Evolutionary conservation across 2,888 invertebrate species (phyloP).

Genomic region (Perdita meconis): DNA sequence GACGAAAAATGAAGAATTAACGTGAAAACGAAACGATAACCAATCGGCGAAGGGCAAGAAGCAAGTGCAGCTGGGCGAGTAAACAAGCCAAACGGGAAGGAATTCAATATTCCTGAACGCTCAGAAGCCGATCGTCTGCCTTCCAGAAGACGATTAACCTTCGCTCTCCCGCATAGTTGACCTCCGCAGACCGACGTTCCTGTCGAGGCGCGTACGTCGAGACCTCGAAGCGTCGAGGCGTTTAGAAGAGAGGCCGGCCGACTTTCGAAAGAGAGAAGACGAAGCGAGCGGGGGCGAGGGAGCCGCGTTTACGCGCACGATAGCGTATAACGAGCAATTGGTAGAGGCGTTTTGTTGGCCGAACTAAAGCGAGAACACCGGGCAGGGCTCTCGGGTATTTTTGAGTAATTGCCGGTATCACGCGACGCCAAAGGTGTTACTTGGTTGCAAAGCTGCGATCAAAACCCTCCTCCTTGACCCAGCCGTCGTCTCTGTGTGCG

Average conservation of each 20-base stretch:
- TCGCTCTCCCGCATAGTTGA: slow-evolving; percentile 38
- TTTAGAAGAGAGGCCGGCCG: slow-evolving; percentile 74
- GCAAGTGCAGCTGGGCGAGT: too few species aligned
- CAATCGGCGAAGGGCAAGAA: background rate
- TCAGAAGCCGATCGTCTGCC: background rate
- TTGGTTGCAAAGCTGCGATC: slow-evolving; percentile 64
- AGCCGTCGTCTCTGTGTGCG: slow-evolving; percentile 23
- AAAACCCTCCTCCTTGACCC: slow-evolving; percentile 48
- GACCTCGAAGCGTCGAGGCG: slow-evolving; percentile 49
- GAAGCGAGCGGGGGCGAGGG: slow-evolving; percentile 60
- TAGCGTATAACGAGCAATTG: slow-evolving; percentile 76
- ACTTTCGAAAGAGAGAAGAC: slow-evolving; percentile 45
- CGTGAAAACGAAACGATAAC: too few species aligned
- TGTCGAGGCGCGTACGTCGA: slow-evolving; percentile 17
- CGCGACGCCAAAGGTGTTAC: slow-evolving; percentile 82
- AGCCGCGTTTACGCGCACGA: slow-evolving; percentile 80
- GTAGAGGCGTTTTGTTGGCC: slow-evolving; percentile 75
- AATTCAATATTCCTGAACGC: slow-evolving; percentile 2
- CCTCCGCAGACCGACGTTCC: slow-evolving; percentile 36
- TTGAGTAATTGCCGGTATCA: slow-evolving; percentile 83
- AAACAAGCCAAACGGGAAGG: too few species aligned
- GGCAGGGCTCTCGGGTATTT: slow-evolving; percentile 74
- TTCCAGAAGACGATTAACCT: slow-evolving; percentile 53
- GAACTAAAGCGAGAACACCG: slow-evolving; percentile 78
- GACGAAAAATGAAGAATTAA: too few species aligned